Conservation (phyloP, 2,888 invertebrate species). For the Platycheirus rosarum region DNA sequence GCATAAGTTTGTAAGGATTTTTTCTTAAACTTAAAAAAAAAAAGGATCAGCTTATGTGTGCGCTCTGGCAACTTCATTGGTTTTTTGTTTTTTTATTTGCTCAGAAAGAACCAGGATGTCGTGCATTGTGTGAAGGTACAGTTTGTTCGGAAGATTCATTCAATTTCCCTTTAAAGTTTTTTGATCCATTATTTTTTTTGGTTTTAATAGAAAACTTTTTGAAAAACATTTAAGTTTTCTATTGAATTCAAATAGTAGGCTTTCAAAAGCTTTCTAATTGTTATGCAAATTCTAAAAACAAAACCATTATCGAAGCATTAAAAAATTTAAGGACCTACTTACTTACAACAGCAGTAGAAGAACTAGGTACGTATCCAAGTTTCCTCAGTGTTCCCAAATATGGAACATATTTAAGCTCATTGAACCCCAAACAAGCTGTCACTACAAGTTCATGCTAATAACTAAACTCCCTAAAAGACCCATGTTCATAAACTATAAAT, state of each 20-base stretch:
- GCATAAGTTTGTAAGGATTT: slow-evolving; percentile 29
- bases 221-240: slow-evolving; percentile 28
- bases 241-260: not conserved
- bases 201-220: slow-evolving; percentile 15
- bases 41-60: not conserved
- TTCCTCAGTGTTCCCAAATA: too few relatives aligned
- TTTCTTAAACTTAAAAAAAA: slow-evolving; percentile 1
- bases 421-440: too few relatives aligned
- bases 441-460: too few relatives aligned
- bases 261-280: slow-evolving; percentile 4
- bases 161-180: not conserved
- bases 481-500: too few relatives aligned
- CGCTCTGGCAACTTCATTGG: not conserved
- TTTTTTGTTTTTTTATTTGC: slow-evolving; percentile 24
- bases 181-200: not conserved
- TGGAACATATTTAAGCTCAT: too few relatives aligned
- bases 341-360: too few relatives aligned
- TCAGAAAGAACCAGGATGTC: not conserved
- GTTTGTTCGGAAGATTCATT: slow-evolving; percentile 5
- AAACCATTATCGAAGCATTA: too few relatives aligned
- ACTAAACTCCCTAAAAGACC: too few relatives aligned
- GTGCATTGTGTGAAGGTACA: not conserved
- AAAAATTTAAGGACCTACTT: too few relatives aligned
- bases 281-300: too few relatives aligned
- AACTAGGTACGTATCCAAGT: too few relatives aligned